Conservation (phyloP, 2,888 invertebrate genomes). For the Stictocephala bisonia region DNA sequence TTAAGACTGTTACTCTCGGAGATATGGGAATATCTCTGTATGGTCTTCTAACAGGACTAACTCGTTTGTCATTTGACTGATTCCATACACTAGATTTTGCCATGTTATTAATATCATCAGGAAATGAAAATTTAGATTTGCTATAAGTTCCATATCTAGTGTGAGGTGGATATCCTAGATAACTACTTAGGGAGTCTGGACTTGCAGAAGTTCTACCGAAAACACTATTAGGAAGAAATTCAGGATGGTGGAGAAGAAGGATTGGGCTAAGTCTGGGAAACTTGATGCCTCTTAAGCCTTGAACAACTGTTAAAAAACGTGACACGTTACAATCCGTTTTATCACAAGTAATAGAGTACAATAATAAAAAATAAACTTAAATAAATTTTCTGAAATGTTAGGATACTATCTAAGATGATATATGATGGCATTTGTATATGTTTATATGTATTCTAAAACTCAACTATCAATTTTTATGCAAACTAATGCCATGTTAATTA, state of each 20-base stretch:
- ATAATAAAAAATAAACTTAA: no score
- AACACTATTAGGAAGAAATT: not conserved
- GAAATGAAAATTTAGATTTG: constrained; percentile 32
- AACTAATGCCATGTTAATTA: no score
- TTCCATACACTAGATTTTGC: not conserved
- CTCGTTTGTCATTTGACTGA: not conserved
- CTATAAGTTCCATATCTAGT: constrained; percentile 15
- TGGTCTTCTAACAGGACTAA: not conserved
- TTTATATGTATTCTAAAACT: no score
- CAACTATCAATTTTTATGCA: no score
- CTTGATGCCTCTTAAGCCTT: constrained; percentile 21
- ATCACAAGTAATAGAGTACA: no score
- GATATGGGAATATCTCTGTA: not conserved
- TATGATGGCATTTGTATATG: no score
- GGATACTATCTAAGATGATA: no score
- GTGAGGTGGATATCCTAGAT: constrained; percentile 2
- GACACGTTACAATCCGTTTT: no score
- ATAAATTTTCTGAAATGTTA: no score
- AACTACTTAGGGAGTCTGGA: constrained; percentile 9
- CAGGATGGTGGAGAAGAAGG: constrained; percentile 37
- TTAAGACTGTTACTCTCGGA: not conserved
- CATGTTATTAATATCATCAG: constrained; percentile 23
- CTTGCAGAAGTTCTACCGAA: constrained; percentile 42
- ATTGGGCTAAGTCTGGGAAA: constrained; percentile 41
- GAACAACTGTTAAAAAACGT: constrained; percentile 27